Evolutionary conservation across 2,888 invertebrate genomes (phyloP), one percentile per base, ranked within the genome.

Genomic region (Brachypalpus laphriformis): DNA sequence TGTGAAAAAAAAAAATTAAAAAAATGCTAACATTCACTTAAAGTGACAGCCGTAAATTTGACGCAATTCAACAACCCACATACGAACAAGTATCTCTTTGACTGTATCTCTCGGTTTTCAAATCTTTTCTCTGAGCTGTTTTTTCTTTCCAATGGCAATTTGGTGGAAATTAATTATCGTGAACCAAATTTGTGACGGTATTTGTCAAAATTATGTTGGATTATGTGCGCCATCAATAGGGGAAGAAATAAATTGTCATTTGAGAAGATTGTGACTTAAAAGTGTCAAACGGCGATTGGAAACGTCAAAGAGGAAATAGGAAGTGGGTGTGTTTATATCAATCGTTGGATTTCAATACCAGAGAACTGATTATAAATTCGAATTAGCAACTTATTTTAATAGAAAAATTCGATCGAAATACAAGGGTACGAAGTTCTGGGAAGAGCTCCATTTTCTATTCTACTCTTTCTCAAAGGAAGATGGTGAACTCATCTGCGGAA

Each of bases 41-140:
- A 66, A 66, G 25, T 66, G 66, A 51, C 66, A 66, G 51, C 51
- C 20, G 66, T 66, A 66, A 66, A 51, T 51, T 51, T 66, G 66
- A 66, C 66, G 66, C 51, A 66, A 51, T 51, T 49, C 40, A 49
- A 8, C 63, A 22, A 14, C 51, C 51, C 51, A 51, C 66, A 47
- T 31, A 28, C 28, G 42, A 25, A 56, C 18, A 20, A 37, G 57
- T 37, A 3, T 59, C n/a, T 18, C 4, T 34, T 7, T 49, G 22
- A 16, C n/a, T 57, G 11, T 57, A 8, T 56, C 22, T 28, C 9
- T 47, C 11, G 18, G 16, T 42, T 16, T 45, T 45, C 8, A 16
- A 2, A 16, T 25, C 31, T 56, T 31, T 22, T 8, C 9, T 54
- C 31, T 31, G 8, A 5, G 11, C 28, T 14, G 14, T 18, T 61